Conservation (phyloP, 2,113 vertebrate species). For the Equus przewalskii region DNA sequence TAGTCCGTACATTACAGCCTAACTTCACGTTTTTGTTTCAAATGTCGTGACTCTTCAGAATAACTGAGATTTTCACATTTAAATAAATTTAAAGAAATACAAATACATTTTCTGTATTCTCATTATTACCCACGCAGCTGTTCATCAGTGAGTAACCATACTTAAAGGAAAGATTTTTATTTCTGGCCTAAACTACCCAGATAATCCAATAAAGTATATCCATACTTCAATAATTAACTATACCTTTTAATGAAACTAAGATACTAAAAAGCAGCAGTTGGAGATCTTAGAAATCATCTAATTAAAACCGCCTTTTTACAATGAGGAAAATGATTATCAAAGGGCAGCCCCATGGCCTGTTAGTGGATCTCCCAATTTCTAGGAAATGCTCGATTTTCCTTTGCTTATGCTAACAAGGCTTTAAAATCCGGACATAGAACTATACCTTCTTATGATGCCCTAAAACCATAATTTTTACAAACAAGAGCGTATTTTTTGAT, state of each 20-base stretch:
- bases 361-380: background rate
- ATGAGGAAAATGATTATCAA: background rate
- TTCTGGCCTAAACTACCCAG: background rate
- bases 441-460: background rate
- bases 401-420: background rate
- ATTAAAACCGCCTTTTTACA: background rate
- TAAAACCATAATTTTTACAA: constrained; percentile 10
- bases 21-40: constrained; percentile 32
- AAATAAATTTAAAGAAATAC: constrained; percentile 40
- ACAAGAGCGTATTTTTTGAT: background rate
- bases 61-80: background rate
- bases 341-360: background rate
- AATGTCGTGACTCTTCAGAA: constrained; percentile 10
- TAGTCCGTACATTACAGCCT: background rate
- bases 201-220: background rate
- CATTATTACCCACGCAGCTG: background rate
- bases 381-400: constrained; percentile 23
- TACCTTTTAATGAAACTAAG: background rate
- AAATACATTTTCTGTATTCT: background rate
- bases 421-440: background rate
- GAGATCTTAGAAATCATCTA: background rate
- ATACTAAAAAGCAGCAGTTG: background rate
- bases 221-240: background rate
- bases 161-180: constrained; percentile 19
- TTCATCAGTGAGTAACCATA: background rate